Conservation (phyloP, 2,888 invertebrate species). For the Thera britannica region DNA sequence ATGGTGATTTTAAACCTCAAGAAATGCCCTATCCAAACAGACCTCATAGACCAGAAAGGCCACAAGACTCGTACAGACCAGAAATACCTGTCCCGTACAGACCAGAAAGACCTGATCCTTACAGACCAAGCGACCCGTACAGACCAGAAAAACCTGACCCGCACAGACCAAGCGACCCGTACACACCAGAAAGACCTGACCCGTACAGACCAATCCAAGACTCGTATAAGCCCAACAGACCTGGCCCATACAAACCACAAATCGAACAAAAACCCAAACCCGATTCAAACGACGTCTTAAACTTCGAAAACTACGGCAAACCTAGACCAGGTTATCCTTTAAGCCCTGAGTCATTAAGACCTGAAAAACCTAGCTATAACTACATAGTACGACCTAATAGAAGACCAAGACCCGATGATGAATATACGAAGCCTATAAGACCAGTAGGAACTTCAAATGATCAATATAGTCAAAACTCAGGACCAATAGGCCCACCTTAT, state of each 20-base stretch:
- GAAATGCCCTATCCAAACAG: slow-evolving; percentile 61
- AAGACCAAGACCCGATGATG: slow-evolving; percentile 54
- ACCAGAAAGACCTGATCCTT: slow-evolving; percentile 27
- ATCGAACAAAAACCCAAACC: slow-evolving; percentile 32
- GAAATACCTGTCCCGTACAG: slow-evolving; percentile 14
- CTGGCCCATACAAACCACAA: slow-evolving; percentile 24
- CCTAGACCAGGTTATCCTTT: slow-evolving; percentile 28
- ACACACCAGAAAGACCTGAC: slow-evolving; percentile 24
- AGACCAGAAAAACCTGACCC: slow-evolving; percentile 29
- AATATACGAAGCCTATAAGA: slow-evolving; percentile 39
- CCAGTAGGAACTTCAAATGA: slow-evolving; percentile 21
- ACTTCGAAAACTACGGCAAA: slow-evolving; percentile 59
- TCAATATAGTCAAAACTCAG: slow-evolving; percentile 41
- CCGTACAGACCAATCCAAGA: slow-evolving; percentile 14
- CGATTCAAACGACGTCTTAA: slow-evolving; percentile 55
- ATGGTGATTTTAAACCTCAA: slow-evolving; percentile 67
- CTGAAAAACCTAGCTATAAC: slow-evolving; percentile 67
- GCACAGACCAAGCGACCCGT: slow-evolving; percentile 29
- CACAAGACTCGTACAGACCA: slow-evolving; percentile 16
- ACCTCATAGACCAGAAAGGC: slow-evolving; percentile 30
- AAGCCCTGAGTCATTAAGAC: slow-evolving; percentile 50
- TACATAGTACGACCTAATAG: slow-evolving; percentile 70
- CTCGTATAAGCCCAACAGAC: slow-evolving; percentile 15
- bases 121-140: slow-evolving; percentile 31
- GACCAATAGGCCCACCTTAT: slow-evolving; percentile 55